phyloP scores from a whole-genome alignment of 1,140 invertebrate species.

The Holotrichia oblita region DNA sequence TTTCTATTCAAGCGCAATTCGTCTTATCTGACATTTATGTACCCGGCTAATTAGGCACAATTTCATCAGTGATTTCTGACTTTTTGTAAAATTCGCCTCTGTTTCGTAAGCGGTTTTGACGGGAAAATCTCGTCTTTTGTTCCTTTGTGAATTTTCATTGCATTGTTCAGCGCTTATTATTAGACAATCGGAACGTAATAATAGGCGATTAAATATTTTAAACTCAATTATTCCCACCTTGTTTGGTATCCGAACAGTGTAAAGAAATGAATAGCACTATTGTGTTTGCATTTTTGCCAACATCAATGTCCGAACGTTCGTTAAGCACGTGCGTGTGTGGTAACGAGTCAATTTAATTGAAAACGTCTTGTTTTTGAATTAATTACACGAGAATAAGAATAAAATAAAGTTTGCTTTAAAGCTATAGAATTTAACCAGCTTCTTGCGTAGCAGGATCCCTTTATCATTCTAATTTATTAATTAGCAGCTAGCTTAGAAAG shows the following conservation, averaged over 20 bases:
- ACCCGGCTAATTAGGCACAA: background rate
- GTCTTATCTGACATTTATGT: background rate
- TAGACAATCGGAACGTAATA: background rate
- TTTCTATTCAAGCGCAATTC: background rate
- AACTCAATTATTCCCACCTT: background rate
- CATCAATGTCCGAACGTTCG: background rate
- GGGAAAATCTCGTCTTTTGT: slow-evolving; percentile 7
- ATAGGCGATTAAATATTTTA: background rate
- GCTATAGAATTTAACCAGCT: no score
- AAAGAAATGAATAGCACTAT: background rate
- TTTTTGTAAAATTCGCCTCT: background rate
- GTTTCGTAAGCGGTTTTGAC: background rate
- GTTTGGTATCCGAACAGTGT: background rate
- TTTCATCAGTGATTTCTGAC: background rate
- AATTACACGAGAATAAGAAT: no score
- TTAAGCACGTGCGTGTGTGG: background rate
- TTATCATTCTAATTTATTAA: no score
- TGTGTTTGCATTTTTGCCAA: background rate
- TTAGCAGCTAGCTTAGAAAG: no score
- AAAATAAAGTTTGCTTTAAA: no score
- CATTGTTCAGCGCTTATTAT: background rate
- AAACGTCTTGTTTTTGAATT: no score
- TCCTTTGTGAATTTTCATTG: background rate
- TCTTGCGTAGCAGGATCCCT: no score
- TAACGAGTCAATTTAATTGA: no score